These are phyloP conservation scores for Micropoecilia bifurca DNA, from an alignment of 2,797 vertebrate genomes.

Conservation along the genomic window DNA sequence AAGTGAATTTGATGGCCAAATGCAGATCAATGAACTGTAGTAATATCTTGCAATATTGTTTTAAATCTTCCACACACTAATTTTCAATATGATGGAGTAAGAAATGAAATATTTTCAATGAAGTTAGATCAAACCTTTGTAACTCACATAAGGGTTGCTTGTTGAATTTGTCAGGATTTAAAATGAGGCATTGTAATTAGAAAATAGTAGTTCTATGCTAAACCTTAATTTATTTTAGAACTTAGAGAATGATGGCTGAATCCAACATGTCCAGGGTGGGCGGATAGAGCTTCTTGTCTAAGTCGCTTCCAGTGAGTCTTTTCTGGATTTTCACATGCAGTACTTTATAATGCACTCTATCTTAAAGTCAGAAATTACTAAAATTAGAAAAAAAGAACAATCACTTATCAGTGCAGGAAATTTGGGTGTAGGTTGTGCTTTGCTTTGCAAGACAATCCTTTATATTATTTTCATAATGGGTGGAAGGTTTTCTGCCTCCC, in stretches of 20 bases:
- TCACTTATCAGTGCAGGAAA: background rate
- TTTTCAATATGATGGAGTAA: too few species aligned
- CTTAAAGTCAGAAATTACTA: background rate
- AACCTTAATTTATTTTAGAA: background rate
- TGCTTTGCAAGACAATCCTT: background rate
- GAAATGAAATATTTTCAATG: background rate
- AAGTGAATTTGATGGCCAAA: background rate
- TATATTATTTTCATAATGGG: background rate
- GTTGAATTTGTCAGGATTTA: background rate
- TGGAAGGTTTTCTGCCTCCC: background rate
- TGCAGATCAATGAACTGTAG: background rate
- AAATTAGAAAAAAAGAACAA: background rate
- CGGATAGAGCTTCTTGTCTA: background rate
- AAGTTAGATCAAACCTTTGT: background rate
- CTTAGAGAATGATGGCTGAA: background rate
- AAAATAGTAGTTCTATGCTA: background rate
- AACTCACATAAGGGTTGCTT: background rate
- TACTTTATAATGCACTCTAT: background rate
- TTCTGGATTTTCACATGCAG: background rate
- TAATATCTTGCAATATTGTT: too few species aligned
- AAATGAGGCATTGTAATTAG: background rate
- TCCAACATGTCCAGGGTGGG: background rate
- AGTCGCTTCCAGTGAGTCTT: background rate
- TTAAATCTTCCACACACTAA: too few species aligned
- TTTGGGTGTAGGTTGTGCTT: slow-evolving; percentile 3